Evolutionary conservation across 2,797 vertebrate genomes (phyloP).

Genomic region (Catharus ustulatus): DNA sequence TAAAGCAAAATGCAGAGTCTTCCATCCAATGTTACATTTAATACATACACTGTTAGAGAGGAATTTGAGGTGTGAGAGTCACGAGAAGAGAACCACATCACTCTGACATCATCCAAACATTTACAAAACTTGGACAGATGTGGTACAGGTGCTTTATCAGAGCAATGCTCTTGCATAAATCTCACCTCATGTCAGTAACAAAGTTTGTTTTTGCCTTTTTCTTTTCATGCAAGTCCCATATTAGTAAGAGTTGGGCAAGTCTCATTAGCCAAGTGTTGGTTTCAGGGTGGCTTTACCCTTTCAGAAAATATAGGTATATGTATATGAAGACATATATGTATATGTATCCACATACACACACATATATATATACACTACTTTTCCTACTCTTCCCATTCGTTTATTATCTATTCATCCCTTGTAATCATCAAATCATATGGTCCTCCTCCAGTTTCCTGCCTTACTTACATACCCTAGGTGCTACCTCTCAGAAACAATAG

Average conservation of each 20-base stretch:
- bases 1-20: background rate
- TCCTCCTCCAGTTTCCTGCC: background rate
- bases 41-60: rapidly evolving
- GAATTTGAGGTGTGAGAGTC: background rate
- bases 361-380: background rate
- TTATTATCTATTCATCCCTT: background rate
- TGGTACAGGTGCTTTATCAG: background rate
- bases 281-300: background rate
- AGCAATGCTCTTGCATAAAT: background rate
- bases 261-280: background rate
- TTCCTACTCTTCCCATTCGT: background rate
- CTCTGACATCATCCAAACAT: background rate
- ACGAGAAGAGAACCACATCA: background rate
- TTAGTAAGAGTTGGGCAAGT: background rate
- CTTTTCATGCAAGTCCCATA: background rate
- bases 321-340: background rate
- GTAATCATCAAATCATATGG: background rate
- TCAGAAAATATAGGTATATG: background rate
- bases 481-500: background rate
- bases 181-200: background rate
- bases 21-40: background rate
- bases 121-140: background rate
- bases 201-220: background rate
- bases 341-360: background rate
- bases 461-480: background rate